Percentiles rank a stretch among this genome's conserved stretches.
phyloP scores from a whole-genome alignment of 2,113 vertebrate genomes.

The Trinectes maculatus region DNA sequence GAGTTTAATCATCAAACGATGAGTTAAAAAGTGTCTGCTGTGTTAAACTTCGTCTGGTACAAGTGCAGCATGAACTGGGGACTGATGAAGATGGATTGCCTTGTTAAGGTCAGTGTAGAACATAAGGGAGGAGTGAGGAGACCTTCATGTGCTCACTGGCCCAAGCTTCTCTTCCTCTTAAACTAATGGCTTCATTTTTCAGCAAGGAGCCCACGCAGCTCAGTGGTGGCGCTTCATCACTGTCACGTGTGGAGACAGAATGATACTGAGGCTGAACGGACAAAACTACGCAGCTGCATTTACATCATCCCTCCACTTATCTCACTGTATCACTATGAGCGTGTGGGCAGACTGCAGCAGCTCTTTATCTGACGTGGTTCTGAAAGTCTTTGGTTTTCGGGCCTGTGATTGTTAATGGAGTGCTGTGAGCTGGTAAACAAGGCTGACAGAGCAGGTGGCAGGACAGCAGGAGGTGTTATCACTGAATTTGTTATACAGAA shows the following conservation, averaged over 20 bases:
- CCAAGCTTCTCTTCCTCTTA: slow-evolving; percentile 31
- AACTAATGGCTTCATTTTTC: slow-evolving; percentile 79
- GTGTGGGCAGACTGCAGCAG: background rate
- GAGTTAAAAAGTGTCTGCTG: slow-evolving; percentile 40
- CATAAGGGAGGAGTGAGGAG: slow-evolving; percentile 16
- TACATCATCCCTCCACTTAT: background rate
- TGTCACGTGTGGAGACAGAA: slow-evolving; percentile 44
- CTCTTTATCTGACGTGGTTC: slow-evolving; percentile 13
- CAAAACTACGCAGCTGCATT: slow-evolving; percentile 1
- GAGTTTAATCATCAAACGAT: slow-evolving; percentile 39
- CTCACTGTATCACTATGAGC: background rate
- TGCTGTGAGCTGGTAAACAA: slow-evolving; percentile 55
- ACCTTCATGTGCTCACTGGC: slow-evolving; percentile 32
- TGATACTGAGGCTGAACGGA: slow-evolving; percentile 29
- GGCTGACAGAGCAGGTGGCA: slow-evolving; percentile 78
- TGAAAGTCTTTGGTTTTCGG: slow-evolving; percentile 50
- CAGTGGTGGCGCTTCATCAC: slow-evolving; percentile 64
- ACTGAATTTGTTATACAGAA: slow-evolving; percentile 76
- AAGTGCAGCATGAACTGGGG: slow-evolving; percentile 22
- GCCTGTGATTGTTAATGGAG: slow-evolving; percentile 53
- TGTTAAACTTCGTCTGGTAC: slow-evolving; percentile 28
- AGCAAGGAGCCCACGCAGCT: slow-evolving; percentile 36
- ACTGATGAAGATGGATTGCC: slow-evolving; percentile 68
- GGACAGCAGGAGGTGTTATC: slow-evolving; percentile 76
- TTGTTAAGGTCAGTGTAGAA: slow-evolving; percentile 34